Evolutionary conservation across 2,113 vertebrate genomes (phyloP).

Genomic region (Rynchops niger): DNA sequence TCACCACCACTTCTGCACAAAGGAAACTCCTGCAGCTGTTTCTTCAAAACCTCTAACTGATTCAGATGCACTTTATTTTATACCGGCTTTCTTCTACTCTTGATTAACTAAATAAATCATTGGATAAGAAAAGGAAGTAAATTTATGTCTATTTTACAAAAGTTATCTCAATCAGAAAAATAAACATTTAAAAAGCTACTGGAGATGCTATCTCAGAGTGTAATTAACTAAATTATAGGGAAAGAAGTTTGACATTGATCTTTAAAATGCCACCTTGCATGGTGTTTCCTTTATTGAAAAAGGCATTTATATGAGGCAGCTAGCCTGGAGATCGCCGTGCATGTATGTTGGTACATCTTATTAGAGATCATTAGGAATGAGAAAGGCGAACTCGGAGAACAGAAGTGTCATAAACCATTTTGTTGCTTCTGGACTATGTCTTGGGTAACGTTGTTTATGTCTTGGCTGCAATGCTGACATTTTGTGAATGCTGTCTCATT

Average conservation of each 20-base stretch:
- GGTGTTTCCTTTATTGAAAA: neutral
- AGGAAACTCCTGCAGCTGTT: neutral
- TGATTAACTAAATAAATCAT: neutral
- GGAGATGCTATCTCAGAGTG: neutral
- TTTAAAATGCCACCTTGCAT: neutral
- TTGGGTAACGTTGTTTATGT: neutral
- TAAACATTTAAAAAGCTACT: neutral
- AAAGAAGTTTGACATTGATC: neutral
- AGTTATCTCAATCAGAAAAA: neutral
- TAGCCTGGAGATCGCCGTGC: neutral
- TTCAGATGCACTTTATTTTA: neutral
- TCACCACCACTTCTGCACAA: neutral
- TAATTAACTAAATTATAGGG: neutral
- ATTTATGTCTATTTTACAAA: neutral
- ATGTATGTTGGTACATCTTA: neutral
- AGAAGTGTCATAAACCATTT: slow-evolving; percentile 36
- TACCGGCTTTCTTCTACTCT: neutral
- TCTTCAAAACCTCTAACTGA: neutral
- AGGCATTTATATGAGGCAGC: neutral
- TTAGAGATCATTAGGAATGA: slow-evolving; percentile 13
- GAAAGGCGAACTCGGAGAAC: neutral
- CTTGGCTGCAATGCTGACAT: slow-evolving; percentile 12
- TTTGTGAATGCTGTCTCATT: slow-evolving; percentile 17
- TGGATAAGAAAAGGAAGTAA: neutral
- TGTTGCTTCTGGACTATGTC: slow-evolving; percentile 50